Percentiles rank a stretch among this genome's conserved stretches.
phyloP scores from a whole-genome alignment of 2,888 invertebrate genomes.

The Hydrotaea diabolus region DNA sequence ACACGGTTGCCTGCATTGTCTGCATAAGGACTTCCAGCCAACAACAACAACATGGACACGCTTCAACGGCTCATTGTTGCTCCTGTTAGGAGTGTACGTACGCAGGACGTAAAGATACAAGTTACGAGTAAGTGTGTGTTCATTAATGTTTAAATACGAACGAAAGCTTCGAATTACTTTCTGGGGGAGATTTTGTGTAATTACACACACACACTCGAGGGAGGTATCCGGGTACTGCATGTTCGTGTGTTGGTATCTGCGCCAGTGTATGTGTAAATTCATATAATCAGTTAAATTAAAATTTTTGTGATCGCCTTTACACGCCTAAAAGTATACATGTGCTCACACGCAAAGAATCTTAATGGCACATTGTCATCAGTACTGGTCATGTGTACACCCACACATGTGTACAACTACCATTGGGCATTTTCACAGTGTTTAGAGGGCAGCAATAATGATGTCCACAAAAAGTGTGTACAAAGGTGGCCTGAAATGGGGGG shows the following conservation, averaged over 20 bases:
- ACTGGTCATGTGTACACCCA: background rate
- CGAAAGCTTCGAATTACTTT: constrained; percentile 9
- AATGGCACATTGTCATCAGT: constrained; percentile 62
- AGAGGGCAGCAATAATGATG: too few species aligned
- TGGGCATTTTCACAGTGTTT: too few species aligned
- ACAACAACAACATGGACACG: constrained; percentile 49
- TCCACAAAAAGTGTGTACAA: too few species aligned
- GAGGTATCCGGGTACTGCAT: too few species aligned
- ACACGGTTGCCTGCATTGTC: constrained; percentile 64
- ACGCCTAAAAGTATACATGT: constrained; percentile 59
- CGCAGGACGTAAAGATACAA: constrained; percentile 14
- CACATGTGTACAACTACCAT: too few species aligned
- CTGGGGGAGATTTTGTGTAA: constrained; percentile 8
- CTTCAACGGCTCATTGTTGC: constrained; percentile 44
- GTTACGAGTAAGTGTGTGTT: constrained; percentile 48
- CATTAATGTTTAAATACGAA: constrained; percentile 51
- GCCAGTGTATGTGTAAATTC: constrained; percentile 37
- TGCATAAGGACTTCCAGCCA: constrained; percentile 38
- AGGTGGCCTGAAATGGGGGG: too few species aligned
- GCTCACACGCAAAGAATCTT: constrained; percentile 58
- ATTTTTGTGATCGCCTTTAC: constrained; percentile 58
- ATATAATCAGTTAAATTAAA: constrained; percentile 63
- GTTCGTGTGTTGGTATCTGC: background rate
- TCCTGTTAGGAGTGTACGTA: background rate
- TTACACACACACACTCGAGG: background rate